Evolutionary conservation across 2,888 invertebrate genomes (phyloP), one percentile per base, ranked within the genome.

Genomic region (Drosophila meridionalis): DNA sequence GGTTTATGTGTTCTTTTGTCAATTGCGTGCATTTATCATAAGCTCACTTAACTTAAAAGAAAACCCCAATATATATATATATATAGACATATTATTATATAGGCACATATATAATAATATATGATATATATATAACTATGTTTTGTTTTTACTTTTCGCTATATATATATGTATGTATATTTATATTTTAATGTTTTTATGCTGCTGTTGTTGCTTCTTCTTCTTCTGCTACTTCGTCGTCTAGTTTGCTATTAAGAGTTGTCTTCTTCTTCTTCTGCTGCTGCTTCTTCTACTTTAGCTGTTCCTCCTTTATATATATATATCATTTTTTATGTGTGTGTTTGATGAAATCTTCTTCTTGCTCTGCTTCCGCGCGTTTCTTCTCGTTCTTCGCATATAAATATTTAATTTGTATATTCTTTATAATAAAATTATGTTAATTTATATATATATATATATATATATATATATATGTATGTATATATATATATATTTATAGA

Each of bases 381-480:
- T 61, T 14, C 50, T 14, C 50, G 48, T 50, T 69, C 43, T 73
- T 74, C 73, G 71, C 86, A 80, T 87, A 87, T 89, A 87, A 90
- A 89, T 91, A 89, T 89, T 91, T 87, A 91, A 90, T 90, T 84
- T 85, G 63, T 87, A 80, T 78, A 81, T 79, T 83, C 73, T 77
- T 90, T 79, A 76, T 83, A 81, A 80, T 86, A 83, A 82, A 90
- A 90, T 84, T 84, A 90, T 70, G 67, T 86, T 82, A 77, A 73
- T 61, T 67, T 58, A 58, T 82, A 71, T 76, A 75, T 82, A 71
- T 85, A 76, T 67, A 64, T 87, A 52, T 87, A 58, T 63, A 52
- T 77, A 69, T 81, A 67, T 82, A 73, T 79, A 69, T 79, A 76
- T 69, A 66, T 87, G 53, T 85, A 58, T 67, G 43, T 76, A 73